Base-by-base conservation (phyloP, 1,140 invertebrate species). In the Hormaphis cornu region DNA sequence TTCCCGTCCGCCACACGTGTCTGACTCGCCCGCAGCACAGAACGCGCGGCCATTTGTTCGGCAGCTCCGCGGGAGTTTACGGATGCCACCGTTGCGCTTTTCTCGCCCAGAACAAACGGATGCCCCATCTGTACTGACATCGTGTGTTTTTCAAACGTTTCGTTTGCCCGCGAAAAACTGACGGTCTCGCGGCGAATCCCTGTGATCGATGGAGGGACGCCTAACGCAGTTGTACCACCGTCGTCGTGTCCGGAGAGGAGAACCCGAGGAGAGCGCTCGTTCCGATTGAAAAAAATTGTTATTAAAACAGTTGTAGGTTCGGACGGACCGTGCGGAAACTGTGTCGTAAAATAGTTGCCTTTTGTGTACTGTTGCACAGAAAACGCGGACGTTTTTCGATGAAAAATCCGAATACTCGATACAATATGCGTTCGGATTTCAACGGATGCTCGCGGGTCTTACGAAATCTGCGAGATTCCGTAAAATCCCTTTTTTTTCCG, bases 111-210 rank as follows among this genome's bases (percentile, higher is more conserved):
- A 66, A 66, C 61, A 50, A 66, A 66, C 61, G 61, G 61, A 66
- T 66, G 61, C 61, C n/a, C n/a, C n/a, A n/a, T n/a, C n/a, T n/a
- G n/a, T 66, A 66, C 50, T 66, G 50, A 66, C 50, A 66, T 66
- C 35, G 61, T 48, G 46, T 66, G 61, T 66, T 66, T 66, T 66
- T 66, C 44, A 66, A 66, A 66, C 61, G 61, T 63, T 63, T 63
- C 59, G 59, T 66, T 66, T 66, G 50, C 40, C 61, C 44, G n/a
- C n/a, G 61, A 66, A 66, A 66, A 66, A 66, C 61, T 66, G 61
- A 50, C 61, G 61, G n/a, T 50, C 26, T 18, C 12, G 44, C 24
- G 8, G 30, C 28, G 44, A 33, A 63, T 63, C 59, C 42, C 40
- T n/a, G 61, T 66, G 61, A 66, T 66, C 50, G 61, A 66, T 66